Percentiles rank a stretch among this genome's conserved stretches.
These are phyloP conservation scores for Vireo griseus DNA, from an alignment of 2,797 vertebrate genomes.

Conservation along the genomic window DNA sequence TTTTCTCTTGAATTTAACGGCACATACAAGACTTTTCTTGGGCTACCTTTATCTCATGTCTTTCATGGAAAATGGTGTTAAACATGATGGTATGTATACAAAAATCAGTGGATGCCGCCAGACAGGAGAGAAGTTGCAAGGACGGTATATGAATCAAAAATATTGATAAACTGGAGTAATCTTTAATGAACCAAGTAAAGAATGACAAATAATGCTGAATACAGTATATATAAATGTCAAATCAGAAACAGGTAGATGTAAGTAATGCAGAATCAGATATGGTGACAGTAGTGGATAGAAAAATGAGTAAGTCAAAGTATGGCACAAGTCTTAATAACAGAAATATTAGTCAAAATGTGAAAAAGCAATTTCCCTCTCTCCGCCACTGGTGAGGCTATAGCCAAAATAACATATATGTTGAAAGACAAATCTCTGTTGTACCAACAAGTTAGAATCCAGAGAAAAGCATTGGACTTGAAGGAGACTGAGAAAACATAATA, in stretches of 20 bases:
- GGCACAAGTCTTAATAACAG: background rate
- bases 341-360: background rate
- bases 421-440: background rate
- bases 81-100: fast-evolving
- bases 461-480: background rate
- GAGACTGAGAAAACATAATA: background rate
- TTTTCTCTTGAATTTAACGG: background rate
- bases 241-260: background rate
- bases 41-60: background rate
- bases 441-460: background rate
- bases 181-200: background rate
- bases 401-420: fast-evolving
- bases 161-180: background rate
- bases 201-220: background rate
- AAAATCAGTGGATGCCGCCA: background rate
- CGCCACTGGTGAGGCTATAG: background rate
- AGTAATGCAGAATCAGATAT: background rate
- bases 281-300: background rate
- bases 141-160: background rate
- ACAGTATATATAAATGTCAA: background rate
- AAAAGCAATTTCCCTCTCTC: background rate
- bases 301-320: background rate
- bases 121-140: background rate
- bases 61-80: background rate
- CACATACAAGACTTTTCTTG: background rate